A percentile compares a stretch with the other conserved stretches of the same genome.
phyloP scores from a whole-genome alignment of 2,888 invertebrate genomes.

The Criorhina ranunculi region DNA sequence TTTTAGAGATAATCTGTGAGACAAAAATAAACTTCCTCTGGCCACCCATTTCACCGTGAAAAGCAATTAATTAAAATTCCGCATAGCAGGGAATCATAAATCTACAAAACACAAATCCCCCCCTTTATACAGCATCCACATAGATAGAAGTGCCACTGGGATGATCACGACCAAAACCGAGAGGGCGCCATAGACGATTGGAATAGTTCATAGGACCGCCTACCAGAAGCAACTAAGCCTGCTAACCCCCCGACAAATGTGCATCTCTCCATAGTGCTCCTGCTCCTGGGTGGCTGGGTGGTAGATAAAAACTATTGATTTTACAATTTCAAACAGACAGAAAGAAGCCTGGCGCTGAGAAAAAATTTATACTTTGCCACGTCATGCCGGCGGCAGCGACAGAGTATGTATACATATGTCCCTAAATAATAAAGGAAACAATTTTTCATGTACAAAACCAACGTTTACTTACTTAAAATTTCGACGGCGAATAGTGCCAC shows the following conservation, averaged over 20 bases:
- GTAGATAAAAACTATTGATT: conserved; percentile 73
- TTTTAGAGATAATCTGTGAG: conserved; percentile 10
- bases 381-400: conserved; percentile 40
- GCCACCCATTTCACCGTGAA: conserved; percentile 2
- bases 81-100: conserved; percentile 60
- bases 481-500: conserved; percentile 82
- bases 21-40: neutral
- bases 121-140: conserved; percentile 32
- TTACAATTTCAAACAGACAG: conserved; percentile 55
- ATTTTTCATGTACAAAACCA: conserved; percentile 7
- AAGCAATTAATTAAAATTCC: conserved; percentile 54
- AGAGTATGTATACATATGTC: conserved; percentile 16
- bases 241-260: conserved; percentile 39
- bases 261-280: conserved; percentile 41
- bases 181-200: conserved; percentile 29
- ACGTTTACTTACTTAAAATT: conserved; percentile 78
- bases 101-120: conserved; percentile 44
- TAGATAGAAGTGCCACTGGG: conserved; percentile 16
- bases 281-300: conserved; percentile 30
- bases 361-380: conserved; percentile 32
- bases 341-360: conserved; percentile 39
- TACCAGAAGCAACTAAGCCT: conserved; percentile 29
- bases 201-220: conserved; percentile 33
- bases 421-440: neutral
- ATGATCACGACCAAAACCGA: conserved; percentile 12